Evolutionary conservation across 2,113 vertebrate species (phyloP).

Genomic region (Parus major): DNA sequence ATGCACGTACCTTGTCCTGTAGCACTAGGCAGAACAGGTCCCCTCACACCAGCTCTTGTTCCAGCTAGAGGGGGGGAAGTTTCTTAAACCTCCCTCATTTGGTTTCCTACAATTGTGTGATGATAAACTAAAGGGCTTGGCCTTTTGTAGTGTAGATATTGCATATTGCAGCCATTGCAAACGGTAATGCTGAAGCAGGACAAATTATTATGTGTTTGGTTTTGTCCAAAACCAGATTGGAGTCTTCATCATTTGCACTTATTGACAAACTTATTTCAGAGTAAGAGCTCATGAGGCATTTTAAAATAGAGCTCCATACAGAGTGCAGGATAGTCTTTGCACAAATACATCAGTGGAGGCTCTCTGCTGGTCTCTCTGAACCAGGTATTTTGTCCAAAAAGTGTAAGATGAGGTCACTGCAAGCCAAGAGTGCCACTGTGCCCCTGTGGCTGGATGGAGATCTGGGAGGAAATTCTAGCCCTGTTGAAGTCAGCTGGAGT

Average conservation of each 20-base stretch:
- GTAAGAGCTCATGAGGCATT: not conserved
- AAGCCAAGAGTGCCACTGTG: not conserved
- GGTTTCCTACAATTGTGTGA: not conserved
- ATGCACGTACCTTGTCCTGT: not conserved
- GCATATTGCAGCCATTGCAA: not conserved
- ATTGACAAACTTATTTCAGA: not conserved
- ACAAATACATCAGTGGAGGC: not conserved
- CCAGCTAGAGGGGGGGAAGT: not conserved
- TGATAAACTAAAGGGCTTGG: not conserved
- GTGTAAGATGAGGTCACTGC: not conserved
- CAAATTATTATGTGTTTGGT: not conserved
- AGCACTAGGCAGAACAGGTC: not conserved
- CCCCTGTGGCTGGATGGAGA: not conserved
- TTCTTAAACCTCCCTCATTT: not conserved
- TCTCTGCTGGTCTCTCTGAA: not conserved
- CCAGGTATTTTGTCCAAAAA: not conserved
- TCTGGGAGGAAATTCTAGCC: not conserved
- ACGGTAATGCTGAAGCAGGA: not conserved
- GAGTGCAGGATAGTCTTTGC: not conserved
- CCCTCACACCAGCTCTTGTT: not conserved
- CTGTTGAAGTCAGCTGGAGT: not conserved
- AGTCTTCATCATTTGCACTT: not conserved
- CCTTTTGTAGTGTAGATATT: not conserved
- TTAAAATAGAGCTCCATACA: not conserved
- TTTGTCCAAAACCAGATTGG: not conserved